Conservation (phyloP, 2,113 vertebrate species). For the Dinomys branickii region DNA sequence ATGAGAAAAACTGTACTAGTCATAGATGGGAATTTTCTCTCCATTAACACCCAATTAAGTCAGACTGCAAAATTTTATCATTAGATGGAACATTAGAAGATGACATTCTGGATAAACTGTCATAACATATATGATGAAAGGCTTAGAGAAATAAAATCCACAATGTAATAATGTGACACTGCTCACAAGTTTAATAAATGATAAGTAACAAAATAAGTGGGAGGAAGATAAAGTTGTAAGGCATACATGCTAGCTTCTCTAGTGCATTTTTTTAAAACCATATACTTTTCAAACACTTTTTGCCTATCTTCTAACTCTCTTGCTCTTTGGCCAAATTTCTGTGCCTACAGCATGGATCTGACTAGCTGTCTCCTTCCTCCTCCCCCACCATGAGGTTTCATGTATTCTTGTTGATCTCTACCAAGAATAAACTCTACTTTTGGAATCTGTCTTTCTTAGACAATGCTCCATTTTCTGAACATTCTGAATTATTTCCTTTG, state of each 20-base stretch:
- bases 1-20: constrained; percentile 3
- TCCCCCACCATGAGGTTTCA: neutral
- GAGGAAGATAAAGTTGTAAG: neutral
- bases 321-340: neutral
- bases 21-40: neutral
- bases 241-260: neutral
- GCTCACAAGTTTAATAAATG: neutral
- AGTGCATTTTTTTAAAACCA: neutral
- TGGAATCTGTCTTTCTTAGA: neutral
- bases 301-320: neutral
- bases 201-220: neutral
- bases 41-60: neutral
- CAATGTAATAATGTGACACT: neutral
- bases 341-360: neutral
- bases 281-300: neutral
- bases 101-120: neutral
- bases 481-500: neutral
- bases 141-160: neutral
- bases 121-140: neutral
- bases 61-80: neutral
- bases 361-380: neutral
- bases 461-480: neutral
- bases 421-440: neutral
- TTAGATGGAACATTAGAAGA: neutral
- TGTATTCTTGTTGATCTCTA: neutral